Evolutionary conservation across 2,113 vertebrate genomes (phyloP), one percentile per base, ranked within the genome.

Genomic region (Poeciliopsis turrubarensis): DNA sequence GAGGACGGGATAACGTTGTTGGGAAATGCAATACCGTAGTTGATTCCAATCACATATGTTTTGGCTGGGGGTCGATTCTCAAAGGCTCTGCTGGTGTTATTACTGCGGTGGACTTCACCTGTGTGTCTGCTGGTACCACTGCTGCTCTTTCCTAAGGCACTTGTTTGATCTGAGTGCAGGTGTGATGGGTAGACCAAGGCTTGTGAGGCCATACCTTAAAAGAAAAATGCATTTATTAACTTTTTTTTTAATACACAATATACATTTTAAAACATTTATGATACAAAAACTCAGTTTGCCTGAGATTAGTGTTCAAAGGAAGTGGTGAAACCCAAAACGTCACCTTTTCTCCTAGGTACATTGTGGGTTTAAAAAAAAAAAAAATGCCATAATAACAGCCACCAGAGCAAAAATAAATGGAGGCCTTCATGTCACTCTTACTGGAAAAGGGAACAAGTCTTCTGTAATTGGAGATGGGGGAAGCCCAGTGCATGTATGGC

Each of bases 121-220:
- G 94, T 95, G 83, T 95, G 95, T 96, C 96, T 97, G 95, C 97
- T 96, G 94, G 95, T 87, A 75, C 80, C 95, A 86, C 95, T 96
- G 95, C 78, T 96, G 95, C 81, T 88, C 75, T 78, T 88, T 92
- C 83, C 87, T 91, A 99, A 98, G 97, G 97, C 98, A 99, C 98
- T 98, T 97, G 95, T 97, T 94, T 97, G 97, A 94, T 96, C 96
- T 96, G 98, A 96, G 97, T 97, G 97, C 96, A 97, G 94, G 91
- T 98, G 96, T 86, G 96, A 95, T 96, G 97, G 96, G 93, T 96
- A 97, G 89, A 97, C 95, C 96, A 97, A 96, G 93, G 98, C 96
- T 95, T 98, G 96, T 96, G 96, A 98, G 96, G 96, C 97, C 98
- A 99, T 99, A 96, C 98, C 97, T 99, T 29, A 17, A 78, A 63